phyloP scores from a whole-genome alignment of 2,113 vertebrate species.

The Rattus norvegicus region DNA sequence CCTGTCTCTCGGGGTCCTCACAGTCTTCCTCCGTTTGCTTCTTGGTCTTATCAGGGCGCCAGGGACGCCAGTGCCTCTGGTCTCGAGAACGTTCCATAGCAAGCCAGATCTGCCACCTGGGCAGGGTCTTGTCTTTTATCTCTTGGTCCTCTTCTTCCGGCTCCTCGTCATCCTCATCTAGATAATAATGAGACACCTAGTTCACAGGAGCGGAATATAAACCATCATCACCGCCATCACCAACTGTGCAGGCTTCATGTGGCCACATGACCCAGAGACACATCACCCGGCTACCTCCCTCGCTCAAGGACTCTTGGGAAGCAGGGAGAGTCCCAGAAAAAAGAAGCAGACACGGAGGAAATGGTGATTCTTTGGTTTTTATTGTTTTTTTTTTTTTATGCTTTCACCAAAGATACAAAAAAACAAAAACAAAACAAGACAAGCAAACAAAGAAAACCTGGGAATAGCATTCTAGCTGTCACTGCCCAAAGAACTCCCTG shows the following conservation, averaged over 20 bases:
- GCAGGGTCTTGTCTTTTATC: conserved; percentile 91
- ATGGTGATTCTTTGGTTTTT: too few species aligned
- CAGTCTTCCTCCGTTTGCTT: conserved; percentile 95
- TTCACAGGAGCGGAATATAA: not conserved
- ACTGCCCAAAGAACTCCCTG: not conserved
- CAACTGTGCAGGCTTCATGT: rapidly evolving
- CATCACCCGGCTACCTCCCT: not conserved
- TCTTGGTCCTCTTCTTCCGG: conserved; percentile 91
- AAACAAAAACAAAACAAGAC: too few species aligned
- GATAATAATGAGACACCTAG: conserved; percentile 34
- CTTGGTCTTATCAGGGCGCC: conserved; percentile 95
- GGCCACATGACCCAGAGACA: rapidly evolving
- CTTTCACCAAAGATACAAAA: not conserved
- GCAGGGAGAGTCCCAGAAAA: not conserved
- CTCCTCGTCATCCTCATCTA: conserved; percentile 92
- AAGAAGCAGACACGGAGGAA: not conserved
- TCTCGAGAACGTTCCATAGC: conserved; percentile 92
- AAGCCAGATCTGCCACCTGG: conserved; percentile 92
- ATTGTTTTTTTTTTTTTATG: not conserved
- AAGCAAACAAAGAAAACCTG: too few species aligned
- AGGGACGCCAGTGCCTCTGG: conserved; percentile 94
- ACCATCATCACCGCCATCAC: rapidly evolving
- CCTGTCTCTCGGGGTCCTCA: conserved; percentile 98
- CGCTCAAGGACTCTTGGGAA: not conserved
- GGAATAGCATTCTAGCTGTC: not conserved